Base-by-base conservation (phyloP, 2,888 invertebrate genomes). In the Melolontha melolontha region DNA sequence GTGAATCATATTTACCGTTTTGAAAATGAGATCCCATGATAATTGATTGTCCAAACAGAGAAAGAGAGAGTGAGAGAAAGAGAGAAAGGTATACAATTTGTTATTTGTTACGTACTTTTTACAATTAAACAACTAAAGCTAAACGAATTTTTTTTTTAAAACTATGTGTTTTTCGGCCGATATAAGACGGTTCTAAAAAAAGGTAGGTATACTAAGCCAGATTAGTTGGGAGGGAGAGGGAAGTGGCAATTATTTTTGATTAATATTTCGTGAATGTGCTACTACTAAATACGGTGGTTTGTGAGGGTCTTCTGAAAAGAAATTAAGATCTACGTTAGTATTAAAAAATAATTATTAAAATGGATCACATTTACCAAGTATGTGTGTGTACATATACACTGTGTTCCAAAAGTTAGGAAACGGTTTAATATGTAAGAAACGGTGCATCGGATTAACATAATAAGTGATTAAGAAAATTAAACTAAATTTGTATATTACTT, bases 241-340 rank as follows among this genome's bases (percentile, higher is more conserved):
- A 34, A 5, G 2, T 34, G 34, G 34, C 8, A 34, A 34, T 49
- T 49, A 4, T 16, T 7, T 49, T 62, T 34, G 16, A 47, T 62
- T 62, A 62, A 47, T 62, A 62, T 47, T 62, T 62, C 59, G 59
- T 47, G 42, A 62, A 62, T 62, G 47, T 62, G 29, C 47, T 57
- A 57, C 57, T 57, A 57, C 57, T 57, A 62, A 62, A 62, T 62
- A 62, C 59, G 59, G 47, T 65, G 51, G 67, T 54, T 44, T 64
- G 67, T 64, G 67, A 64, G 54, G 67, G 67, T 64, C 66, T 57
- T 59, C 69, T 69, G 69, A 69, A 69, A 68, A 69, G 47, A 55
- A 66, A 66, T 55, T 59, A 42, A 39, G 34, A 62, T 47, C 59
- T 62, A 62, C 59, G 59, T 62, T 62, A 62, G 59, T 62, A 62